phyloP scores from a whole-genome alignment of 2,797 vertebrate species.

The Synaphobranchus kaupii region DNA sequence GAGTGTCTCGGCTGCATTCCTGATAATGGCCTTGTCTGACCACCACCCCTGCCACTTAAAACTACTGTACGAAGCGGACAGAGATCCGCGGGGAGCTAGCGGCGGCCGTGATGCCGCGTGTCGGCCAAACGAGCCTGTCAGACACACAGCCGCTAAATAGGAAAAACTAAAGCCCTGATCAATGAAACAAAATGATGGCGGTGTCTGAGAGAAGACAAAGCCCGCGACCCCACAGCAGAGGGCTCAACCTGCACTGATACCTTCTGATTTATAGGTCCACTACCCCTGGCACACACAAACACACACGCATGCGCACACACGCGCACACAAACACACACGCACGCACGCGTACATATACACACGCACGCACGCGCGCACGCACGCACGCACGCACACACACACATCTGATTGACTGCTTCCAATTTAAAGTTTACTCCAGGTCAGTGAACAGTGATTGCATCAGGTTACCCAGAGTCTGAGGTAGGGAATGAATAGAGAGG shows the following conservation, averaged over 20 bases:
- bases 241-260: neutral
- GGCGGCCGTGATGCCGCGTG: conserved; percentile 7
- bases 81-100: neutral
- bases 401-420: conserved; percentile 74
- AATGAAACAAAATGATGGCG: conserved; percentile 48
- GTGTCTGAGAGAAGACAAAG: conserved; percentile 33
- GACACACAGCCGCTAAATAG: conserved; percentile 25
- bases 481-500: conserved; percentile 35
- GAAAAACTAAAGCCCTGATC: conserved; percentile 40
- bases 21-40: neutral
- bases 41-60: neutral
- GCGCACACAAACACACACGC: neutral
- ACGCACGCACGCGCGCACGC: neutral
- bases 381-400: conserved; percentile 50
- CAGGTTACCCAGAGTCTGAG: conserved; percentile 54
- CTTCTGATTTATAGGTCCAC: conserved; percentile 67
- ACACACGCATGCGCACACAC: neutral
- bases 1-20: neutral
- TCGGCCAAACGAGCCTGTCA: conserved; percentile 31
- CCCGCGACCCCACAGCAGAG: conserved; percentile 44
- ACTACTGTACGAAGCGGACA: neutral
- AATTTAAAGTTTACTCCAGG: conserved; percentile 71
- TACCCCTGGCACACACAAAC: conserved; percentile 35
- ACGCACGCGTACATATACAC: neutral
- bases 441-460: conserved; percentile 68